Evolutionary conservation across 2,113 vertebrate genomes (phyloP), one percentile per base, ranked within the genome.

Genomic region (Platanista minor): DNA sequence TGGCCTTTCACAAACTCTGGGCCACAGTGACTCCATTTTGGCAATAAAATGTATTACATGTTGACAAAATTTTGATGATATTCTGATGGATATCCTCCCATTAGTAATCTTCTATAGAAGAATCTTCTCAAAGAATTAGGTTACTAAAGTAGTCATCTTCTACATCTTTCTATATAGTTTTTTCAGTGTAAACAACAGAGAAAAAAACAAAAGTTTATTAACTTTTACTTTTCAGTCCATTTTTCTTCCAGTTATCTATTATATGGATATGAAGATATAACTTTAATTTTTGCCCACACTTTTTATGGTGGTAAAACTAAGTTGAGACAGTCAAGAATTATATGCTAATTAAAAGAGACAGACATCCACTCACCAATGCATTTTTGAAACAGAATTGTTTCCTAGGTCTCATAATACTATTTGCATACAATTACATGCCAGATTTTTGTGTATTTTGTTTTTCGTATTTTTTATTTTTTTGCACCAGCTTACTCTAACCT

Each of bases 91-190:
- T 59, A 21, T 0, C 5, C 46, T 90, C 75, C 13, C 0, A 84
- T 80, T 77, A 81, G 64, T 62, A 88, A 61, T 18, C 31, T 43
- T 94, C 82, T 23, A 7, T 46, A 80, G 82, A 62, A 67, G 20
- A 67, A 17, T 95, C 10, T 41, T 84, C 0, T 8, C 21, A 69
- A 93, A 66, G 14, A 8, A 52, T 77, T 78, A 83, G 8, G 3
- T 72, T 93, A 85, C 39, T 61, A 43, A 89, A 89, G 9, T 75
- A 59, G n/a, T 90, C 64, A 80, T 90, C 20, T 36, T 39, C 49
- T 17, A 71, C 3, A 4, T 14, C 8, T 82, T 81, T 20, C 8
- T 61, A 13, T 69, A 59, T 75, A 94, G 33, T 43, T 52, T 92
- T 36, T 49, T 62, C 21, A 62, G 1, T 41, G 15, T n/a, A 72